phyloP scores from a whole-genome alignment of 2,113 vertebrate genomes.

The Centropus bengalensis region DNA sequence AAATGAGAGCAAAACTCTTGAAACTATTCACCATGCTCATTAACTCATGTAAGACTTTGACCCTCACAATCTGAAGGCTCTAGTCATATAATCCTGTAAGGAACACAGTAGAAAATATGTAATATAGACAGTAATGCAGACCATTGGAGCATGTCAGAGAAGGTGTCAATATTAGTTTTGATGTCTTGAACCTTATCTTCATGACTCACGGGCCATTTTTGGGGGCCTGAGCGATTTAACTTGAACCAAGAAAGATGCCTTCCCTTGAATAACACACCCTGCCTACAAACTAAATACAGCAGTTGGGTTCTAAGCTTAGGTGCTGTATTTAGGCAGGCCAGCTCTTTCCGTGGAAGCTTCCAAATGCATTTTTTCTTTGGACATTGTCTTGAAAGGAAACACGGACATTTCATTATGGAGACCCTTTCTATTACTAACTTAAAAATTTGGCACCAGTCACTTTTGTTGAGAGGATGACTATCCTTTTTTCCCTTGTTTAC shows the following conservation, averaged over 20 bases:
- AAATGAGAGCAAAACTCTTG: background rate
- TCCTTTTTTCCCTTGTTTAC: background rate
- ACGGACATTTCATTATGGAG: background rate
- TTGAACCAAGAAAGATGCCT: background rate
- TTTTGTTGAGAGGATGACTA: background rate
- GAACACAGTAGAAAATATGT: background rate
- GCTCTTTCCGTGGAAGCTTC: background rate
- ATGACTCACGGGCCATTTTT: background rate
- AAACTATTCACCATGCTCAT: background rate
- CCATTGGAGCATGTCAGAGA: background rate
- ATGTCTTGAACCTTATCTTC: background rate
- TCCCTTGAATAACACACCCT: background rate
- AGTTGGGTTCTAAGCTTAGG: background rate
- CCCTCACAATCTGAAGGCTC: background rate
- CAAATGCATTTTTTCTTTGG: background rate
- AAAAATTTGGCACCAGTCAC: background rate
- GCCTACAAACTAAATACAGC: background rate
- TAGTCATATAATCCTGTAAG: background rate
- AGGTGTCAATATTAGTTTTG: background rate
- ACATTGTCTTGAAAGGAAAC: background rate
- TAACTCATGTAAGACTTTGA: background rate
- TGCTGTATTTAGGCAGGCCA: background rate
- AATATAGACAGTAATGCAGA: background rate
- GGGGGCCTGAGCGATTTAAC: background rate
- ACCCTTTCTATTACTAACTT: background rate